Percentiles rank a stretch among this genome's conserved stretches.
phyloP scores from a whole-genome alignment of 2,113 vertebrate species.

The Oreotrochilus melanogaster region DNA sequence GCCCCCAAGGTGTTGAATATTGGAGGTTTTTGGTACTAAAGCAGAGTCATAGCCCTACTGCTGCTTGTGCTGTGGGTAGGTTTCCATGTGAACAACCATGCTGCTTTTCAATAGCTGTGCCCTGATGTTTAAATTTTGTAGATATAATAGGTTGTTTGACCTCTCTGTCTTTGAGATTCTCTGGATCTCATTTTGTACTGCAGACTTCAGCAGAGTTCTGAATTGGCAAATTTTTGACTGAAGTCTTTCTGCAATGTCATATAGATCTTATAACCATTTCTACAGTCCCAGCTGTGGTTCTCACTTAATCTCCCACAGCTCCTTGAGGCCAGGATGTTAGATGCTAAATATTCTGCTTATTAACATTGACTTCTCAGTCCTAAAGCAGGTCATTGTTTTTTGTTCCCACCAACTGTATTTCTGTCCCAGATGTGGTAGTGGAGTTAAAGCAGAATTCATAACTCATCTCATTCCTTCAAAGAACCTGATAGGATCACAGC shows the following conservation, averaged over 20 bases:
- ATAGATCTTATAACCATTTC: fast-evolving
- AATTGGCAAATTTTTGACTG: background rate
- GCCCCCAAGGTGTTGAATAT: too few species aligned
- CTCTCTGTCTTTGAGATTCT: background rate
- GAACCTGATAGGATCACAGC: constrained; percentile 27
- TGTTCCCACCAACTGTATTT: background rate
- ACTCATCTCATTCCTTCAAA: constrained; percentile 61
- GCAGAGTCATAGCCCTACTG: too few species aligned
- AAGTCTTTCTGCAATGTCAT: background rate
- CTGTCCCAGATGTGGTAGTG: constrained; percentile 7
- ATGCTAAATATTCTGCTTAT: background rate
- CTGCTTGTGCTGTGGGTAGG: too few species aligned
- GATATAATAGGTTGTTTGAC: background rate
- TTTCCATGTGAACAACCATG: background rate
- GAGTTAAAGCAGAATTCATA: constrained; percentile 11
- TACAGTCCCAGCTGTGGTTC: background rate
- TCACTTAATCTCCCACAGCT: background rate
- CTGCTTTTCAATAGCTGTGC: background rate
- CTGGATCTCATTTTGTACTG: background rate
- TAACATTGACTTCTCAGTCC: background rate
- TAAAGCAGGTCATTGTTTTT: background rate
- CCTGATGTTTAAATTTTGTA: background rate
- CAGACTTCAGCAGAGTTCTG: background rate
- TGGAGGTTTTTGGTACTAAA: too few species aligned
- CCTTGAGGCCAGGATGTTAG: background rate